Percentiles rank a stretch among this genome's conserved stretches.
phyloP scores from a whole-genome alignment of 2,888 invertebrate species.

The Cheilosia urbana region DNA sequence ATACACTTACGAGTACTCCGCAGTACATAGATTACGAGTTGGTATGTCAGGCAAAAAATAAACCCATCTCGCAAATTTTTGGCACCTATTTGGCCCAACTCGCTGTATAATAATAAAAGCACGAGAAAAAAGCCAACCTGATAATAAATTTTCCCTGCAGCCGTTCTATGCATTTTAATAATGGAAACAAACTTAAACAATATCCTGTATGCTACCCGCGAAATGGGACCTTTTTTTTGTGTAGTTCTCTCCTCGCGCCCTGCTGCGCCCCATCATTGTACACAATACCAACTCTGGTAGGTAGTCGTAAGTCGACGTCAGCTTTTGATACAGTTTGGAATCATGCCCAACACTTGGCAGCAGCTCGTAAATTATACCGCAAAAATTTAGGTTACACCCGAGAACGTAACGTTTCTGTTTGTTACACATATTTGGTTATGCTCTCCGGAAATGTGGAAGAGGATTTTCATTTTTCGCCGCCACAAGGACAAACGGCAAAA shows the following conservation, averaged over 20 bases:
- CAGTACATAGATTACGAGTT: neutral
- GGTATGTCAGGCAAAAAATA: constrained; percentile 6
- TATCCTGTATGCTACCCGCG: constrained; percentile 34
- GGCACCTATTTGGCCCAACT: constrained; percentile 35
- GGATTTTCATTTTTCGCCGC: constrained; percentile 21
- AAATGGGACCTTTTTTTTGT: constrained; percentile 11
- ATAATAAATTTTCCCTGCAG: constrained; percentile 62
- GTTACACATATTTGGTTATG: constrained; percentile 36
- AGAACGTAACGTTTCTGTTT: constrained; percentile 16
- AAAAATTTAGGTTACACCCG: constrained; percentile 62
- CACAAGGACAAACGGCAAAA: constrained; percentile 9
- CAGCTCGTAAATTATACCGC: constrained; percentile 69
- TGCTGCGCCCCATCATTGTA: neutral
- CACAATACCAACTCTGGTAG: no score
- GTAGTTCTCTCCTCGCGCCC: neutral
- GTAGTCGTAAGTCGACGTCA: constrained; percentile 34
- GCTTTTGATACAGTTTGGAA: constrained; percentile 62
- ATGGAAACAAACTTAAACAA: constrained; percentile 63
- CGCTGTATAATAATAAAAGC: neutral
- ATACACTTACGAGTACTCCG: neutral
- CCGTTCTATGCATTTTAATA: constrained; percentile 57
- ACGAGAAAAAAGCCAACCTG: neutral
- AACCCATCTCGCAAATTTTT: constrained; percentile 36
- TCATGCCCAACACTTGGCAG: constrained; percentile 67
- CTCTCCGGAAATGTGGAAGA: neutral